A percentile compares a stretch with the other conserved stretches of the same genome.
phyloP scores from a whole-genome alignment of 2,797 vertebrate species.

The Poeciliopsis gracilis region DNA sequence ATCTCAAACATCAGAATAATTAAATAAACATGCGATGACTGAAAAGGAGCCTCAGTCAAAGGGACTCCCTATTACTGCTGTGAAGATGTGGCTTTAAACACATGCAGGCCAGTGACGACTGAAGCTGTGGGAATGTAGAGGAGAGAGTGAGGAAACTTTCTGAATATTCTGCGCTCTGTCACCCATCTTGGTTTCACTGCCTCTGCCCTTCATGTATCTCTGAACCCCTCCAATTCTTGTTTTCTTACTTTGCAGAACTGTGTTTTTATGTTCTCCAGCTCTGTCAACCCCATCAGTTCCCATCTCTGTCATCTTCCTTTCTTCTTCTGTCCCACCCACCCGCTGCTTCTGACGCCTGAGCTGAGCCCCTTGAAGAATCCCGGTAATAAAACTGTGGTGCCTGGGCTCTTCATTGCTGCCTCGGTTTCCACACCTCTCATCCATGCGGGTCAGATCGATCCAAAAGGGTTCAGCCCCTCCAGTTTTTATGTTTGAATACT shows the following conservation, averaged over 20 bases:
- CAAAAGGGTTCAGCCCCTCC: constrained; percentile 55
- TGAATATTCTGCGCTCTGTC: constrained; percentile 49
- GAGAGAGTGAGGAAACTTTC: constrained; percentile 55
- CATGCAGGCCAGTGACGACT: constrained; percentile 48
- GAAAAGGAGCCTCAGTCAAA: constrained; percentile 68
- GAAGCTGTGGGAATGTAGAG: constrained; percentile 48
- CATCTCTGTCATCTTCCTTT: constrained; percentile 67
- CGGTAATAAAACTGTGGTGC: constrained; percentile 81
- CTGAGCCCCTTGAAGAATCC: constrained; percentile 74
- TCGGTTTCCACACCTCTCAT: constrained; percentile 71
- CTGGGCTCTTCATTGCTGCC: constrained; percentile 75
- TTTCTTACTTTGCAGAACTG: constrained; percentile 49
- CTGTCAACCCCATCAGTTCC: constrained; percentile 58
- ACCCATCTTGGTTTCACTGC: constrained; percentile 32
- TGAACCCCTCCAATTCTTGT: constrained; percentile 28
- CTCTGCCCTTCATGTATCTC: constrained; percentile 24
- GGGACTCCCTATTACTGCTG: constrained; percentile 66
- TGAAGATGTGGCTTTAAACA: constrained; percentile 45
- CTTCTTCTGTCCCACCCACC: constrained; percentile 57
- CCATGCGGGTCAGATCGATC: constrained; percentile 49
- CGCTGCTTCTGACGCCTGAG: constrained; percentile 74
- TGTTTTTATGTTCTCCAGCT: constrained; percentile 57
- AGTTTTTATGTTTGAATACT: constrained; percentile 43
- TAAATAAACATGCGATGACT: constrained; percentile 69
- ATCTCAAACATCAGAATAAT: constrained; percentile 68